Conservation (phyloP, 1,140 invertebrate genomes). For the Tetragonula clypearis region DNA sequence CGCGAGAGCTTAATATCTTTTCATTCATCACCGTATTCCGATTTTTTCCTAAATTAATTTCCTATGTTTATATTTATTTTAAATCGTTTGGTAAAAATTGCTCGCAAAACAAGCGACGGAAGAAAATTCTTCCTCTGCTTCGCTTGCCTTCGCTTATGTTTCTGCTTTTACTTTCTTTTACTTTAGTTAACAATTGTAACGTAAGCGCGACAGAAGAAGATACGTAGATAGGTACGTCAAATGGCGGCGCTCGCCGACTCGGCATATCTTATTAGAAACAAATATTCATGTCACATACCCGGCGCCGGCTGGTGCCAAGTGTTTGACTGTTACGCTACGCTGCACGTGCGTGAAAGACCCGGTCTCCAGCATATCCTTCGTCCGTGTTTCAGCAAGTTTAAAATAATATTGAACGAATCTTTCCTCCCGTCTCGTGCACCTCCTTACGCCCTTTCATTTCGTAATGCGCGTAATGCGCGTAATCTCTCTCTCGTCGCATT, state of each 20-base stretch:
- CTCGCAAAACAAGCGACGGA: neutral
- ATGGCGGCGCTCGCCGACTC: slow-evolving; percentile 71
- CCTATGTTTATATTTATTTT: too few species aligned
- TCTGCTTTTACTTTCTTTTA: neutral
- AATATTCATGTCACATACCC: slow-evolving; percentile 82
- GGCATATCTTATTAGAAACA: slow-evolving; percentile 82
- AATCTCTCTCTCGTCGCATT: neutral
- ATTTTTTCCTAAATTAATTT: too few species aligned
- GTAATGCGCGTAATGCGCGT: neutral
- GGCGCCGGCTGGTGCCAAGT: slow-evolving; percentile 81
- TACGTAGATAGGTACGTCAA: slow-evolving; percentile 66
- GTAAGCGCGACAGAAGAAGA: slow-evolving; percentile 34
- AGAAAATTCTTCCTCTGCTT: too few species aligned
- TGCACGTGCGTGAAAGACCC: slow-evolving; percentile 71
- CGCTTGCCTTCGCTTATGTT: neutral
- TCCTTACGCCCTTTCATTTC: neutral
- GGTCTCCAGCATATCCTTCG: slow-evolving; percentile 49
- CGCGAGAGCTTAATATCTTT: too few species aligned
- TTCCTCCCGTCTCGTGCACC: slow-evolving; percentile 41
- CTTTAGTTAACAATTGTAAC: slow-evolving; percentile 46
- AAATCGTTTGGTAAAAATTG: too few species aligned
- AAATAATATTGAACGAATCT: slow-evolving; percentile 75
- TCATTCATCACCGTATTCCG: too few species aligned
- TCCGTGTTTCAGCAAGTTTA: slow-evolving; percentile 68
- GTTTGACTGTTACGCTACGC: slow-evolving; percentile 79